A percentile compares a stretch with the other conserved stretches of the same genome.
Conservation (phyloP, 2,888 invertebrate genomes). For the Pilophorus perplexus region DNA sequence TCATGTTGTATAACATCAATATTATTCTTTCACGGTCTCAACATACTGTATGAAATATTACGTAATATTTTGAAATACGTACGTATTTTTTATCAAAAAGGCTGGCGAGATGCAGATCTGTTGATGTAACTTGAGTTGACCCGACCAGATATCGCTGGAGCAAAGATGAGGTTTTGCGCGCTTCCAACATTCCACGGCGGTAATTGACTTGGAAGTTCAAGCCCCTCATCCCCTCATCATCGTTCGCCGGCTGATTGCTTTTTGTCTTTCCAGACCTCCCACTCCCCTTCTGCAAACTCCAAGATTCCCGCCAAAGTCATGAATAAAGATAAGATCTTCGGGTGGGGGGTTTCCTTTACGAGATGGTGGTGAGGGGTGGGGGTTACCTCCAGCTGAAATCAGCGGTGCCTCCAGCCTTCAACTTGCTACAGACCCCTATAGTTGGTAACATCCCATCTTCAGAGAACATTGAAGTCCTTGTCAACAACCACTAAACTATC, state of each 20-base stretch:
- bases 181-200: not conserved
- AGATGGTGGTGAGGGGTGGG: not conserved
- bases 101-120: not conserved
- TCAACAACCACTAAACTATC: too few relatives aligned
- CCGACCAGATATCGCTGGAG: not conserved
- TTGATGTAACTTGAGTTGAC: not conserved
- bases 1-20: too few relatives aligned
- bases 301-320: conserved; percentile 21
- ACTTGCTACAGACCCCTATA: too few relatives aligned
- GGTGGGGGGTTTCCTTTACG: conserved; percentile 24
- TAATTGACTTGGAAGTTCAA: conserved; percentile 35
- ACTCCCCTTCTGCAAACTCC: too few relatives aligned
- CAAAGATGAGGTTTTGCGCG: not conserved
- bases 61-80: not conserved
- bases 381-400: too few relatives aligned
- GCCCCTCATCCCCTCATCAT: too few relatives aligned
- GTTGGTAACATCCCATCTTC: too few relatives aligned
- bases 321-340: conserved; percentile 38
- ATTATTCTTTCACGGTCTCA: not conserved
- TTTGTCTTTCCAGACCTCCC: conserved; percentile 20
- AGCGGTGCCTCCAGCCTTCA: too few relatives aligned
- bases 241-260: conserved; percentile 36
- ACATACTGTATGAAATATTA: not conserved
- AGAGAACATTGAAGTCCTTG: not conserved
- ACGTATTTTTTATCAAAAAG: not conserved